phyloP scores from a whole-genome alignment of 2,888 invertebrate genomes.

The Drosophila colorata region DNA sequence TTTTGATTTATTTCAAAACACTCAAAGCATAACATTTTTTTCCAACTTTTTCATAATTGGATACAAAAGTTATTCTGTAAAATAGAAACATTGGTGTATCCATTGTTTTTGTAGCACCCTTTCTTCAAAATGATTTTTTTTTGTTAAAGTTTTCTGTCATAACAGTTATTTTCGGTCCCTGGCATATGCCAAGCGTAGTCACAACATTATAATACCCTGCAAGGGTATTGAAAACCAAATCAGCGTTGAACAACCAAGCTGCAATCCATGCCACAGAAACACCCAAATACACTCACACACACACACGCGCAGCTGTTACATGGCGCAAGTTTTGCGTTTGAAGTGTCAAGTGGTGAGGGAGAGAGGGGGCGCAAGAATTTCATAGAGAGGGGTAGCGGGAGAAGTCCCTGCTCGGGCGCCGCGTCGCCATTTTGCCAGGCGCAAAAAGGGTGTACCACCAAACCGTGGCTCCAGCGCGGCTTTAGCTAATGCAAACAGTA shows the following conservation, averaged over 20 bases:
- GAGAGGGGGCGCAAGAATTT: neutral
- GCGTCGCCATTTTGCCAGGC: conserved; percentile 42
- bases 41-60: too few species aligned
- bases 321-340: conserved; percentile 28
- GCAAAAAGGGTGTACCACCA: conserved; percentile 32
- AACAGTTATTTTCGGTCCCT: too few species aligned
- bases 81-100: too few species aligned
- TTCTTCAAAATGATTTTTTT: too few species aligned
- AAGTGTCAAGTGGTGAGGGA: conserved; percentile 11
- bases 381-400: neutral
- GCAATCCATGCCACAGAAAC: conserved; percentile 23
- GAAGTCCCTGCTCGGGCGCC: neutral
- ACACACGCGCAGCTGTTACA: conserved; percentile 20
- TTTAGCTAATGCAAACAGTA: conserved; percentile 49
- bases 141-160: too few species aligned
- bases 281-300: conserved; percentile 23
- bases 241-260: conserved; percentile 23
- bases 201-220: neutral
- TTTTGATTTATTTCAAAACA: too few species aligned
- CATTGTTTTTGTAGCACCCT: too few species aligned
- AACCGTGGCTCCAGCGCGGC: conserved; percentile 10
- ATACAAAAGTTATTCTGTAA: too few species aligned
- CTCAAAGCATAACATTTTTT: too few species aligned
- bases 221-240: conserved; percentile 26
- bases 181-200: neutral